Percentiles rank a stretch among this genome's conserved stretches.
Conservation (phyloP, 2,888 invertebrate species). For the Cheilosia variabilis region DNA sequence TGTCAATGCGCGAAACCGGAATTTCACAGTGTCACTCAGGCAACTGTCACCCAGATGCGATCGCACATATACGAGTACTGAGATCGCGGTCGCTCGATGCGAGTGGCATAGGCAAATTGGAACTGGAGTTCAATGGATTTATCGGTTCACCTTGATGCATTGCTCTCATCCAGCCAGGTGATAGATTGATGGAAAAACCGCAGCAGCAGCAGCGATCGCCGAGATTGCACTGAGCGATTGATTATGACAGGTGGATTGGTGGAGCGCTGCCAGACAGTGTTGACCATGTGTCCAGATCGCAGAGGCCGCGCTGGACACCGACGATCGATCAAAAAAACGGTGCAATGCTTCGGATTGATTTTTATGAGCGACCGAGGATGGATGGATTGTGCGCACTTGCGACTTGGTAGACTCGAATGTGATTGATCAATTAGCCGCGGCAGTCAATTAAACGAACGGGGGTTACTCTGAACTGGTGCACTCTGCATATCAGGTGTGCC, state of each 20-base stretch:
- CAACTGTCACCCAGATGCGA: slow-evolving; percentile 18
- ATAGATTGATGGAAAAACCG: slow-evolving; percentile 75
- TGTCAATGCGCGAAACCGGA: slow-evolving; percentile 69
- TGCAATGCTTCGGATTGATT: slow-evolving; percentile 69
- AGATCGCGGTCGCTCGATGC: neutral
- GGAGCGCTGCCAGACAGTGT: slow-evolving; percentile 11
- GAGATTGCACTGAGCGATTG: slow-evolving; percentile 73
- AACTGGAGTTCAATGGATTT: slow-evolving; percentile 66
- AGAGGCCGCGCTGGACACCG: slow-evolving; percentile 33
- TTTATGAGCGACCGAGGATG: slow-evolving; percentile 33
- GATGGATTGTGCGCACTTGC: slow-evolving; percentile 41
- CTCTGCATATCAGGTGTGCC: slow-evolving; percentile 57
- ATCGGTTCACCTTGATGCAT: slow-evolving; percentile 73
- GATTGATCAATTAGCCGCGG: slow-evolving; percentile 71
- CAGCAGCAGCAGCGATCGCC: slow-evolving; percentile 48
- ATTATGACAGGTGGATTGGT: slow-evolving; percentile 71
- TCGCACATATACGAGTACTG: slow-evolving; percentile 2
- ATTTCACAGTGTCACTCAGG: slow-evolving; percentile 59
- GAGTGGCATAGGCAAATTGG: slow-evolving; percentile 29
- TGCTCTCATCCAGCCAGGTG: slow-evolving; percentile 67
- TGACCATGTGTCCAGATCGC: slow-evolving; percentile 35
- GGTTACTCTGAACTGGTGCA: slow-evolving; percentile 55
- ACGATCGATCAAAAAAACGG: slow-evolving; percentile 66
- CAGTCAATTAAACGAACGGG: slow-evolving; percentile 54
- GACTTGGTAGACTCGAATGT: neutral